phyloP scores from a whole-genome alignment of 2,797 vertebrate species.

The Fistularia commersonii region DNA sequence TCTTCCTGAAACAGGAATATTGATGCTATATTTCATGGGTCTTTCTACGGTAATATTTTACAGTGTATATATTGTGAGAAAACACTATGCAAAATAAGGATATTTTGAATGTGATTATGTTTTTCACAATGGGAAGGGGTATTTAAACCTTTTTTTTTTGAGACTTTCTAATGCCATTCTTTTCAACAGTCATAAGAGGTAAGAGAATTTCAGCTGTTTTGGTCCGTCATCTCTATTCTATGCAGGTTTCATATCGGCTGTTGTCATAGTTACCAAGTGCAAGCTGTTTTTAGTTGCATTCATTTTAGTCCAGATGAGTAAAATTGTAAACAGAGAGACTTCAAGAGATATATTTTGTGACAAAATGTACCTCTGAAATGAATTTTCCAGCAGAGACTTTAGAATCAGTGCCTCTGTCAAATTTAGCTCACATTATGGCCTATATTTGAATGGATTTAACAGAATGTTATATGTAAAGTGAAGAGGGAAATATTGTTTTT shows the following conservation, averaged over 20 bases:
- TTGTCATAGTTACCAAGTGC: not conserved
- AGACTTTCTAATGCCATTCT: conserved; percentile 45
- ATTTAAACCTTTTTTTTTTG: conserved; percentile 59
- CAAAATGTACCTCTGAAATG: conserved; percentile 17
- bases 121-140: conserved; percentile 57
- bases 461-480: no score
- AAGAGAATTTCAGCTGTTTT: conserved; percentile 10
- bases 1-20: conserved; percentile 7
- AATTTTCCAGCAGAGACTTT: conserved; percentile 13
- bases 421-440: conserved; percentile 27
- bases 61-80: conserved; percentile 46
- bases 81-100: conserved; percentile 66
- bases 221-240: conserved; percentile 17
- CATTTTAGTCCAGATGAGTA: conserved; percentile 20
- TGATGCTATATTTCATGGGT: conserved; percentile 36
- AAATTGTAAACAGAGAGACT: not conserved
- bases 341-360: conserved; percentile 39
- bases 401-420: conserved; percentile 34
- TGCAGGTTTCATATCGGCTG: conserved; percentile 13
- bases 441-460: not conserved
- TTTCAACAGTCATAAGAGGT: conserved; percentile 3
- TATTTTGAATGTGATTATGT: conserved; percentile 38
- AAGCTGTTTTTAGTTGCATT: conserved; percentile 15
- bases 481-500: not conserved
- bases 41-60: conserved; percentile 50